Percentiles rank a stretch among this genome's conserved stretches.
These are phyloP conservation scores for Oppia nitens DNA, from an alignment of 1,140 invertebrate genomes.

Conservation along the genomic window DNA sequence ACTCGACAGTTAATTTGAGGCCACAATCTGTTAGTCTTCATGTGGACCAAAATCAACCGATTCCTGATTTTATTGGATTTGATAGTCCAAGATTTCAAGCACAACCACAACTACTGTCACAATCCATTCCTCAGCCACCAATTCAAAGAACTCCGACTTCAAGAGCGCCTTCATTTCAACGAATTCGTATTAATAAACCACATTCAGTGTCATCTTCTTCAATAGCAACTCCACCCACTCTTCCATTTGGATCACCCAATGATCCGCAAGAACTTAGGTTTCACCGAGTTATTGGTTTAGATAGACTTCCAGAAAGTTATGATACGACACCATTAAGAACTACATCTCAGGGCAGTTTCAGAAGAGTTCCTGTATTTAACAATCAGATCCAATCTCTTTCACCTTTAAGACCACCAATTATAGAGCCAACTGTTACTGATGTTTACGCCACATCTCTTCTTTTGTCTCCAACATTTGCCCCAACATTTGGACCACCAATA, in stretches of 20 bases:
- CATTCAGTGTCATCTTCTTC: background rate
- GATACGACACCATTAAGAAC: background rate
- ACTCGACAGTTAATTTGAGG: background rate
- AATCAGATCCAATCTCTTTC: background rate
- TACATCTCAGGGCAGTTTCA: background rate
- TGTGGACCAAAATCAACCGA: background rate
- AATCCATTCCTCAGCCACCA: background rate
- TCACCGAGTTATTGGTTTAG: background rate
- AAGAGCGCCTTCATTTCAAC: constrained; percentile 7
- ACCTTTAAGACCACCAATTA: background rate
- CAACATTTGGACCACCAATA: background rate
- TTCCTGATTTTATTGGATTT: background rate
- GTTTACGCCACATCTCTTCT: background rate
- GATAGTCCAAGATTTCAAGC: background rate
- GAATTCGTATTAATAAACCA: constrained; percentile 1
- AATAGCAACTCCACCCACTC: background rate
- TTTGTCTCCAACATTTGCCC: background rate
- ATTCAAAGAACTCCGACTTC: background rate
- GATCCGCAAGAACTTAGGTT: background rate
- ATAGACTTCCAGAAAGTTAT: background rate
- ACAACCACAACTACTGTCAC: background rate
- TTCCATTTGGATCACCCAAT: background rate
- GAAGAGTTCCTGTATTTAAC: background rate
- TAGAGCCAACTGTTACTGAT: background rate
- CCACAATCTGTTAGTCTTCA: background rate